Conservation (phyloP, 2,113 vertebrate species). For the Thamnophis sirtalis region DNA sequence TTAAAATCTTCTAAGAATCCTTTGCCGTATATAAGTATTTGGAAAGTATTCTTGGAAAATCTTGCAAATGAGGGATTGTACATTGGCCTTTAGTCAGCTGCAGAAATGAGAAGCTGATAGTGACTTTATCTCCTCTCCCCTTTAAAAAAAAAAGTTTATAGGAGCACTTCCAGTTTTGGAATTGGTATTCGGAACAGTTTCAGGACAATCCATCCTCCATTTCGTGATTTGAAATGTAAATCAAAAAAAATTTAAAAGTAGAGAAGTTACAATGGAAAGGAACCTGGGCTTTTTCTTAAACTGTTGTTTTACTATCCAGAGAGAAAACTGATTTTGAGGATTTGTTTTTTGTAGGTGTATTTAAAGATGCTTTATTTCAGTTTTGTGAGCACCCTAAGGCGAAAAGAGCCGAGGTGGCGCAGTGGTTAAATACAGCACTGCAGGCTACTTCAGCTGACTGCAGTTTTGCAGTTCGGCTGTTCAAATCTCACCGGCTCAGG, state of each 20-base stretch:
- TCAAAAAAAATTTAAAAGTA: neutral
- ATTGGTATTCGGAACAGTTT: neutral
- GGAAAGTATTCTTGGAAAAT: neutral
- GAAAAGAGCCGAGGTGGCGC: no score
- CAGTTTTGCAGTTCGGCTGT: no score
- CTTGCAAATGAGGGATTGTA: neutral
- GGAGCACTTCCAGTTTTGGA: neutral
- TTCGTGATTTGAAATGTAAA: no score
- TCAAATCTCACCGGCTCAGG: no score
- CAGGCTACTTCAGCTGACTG: no score
- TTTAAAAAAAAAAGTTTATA: neutral
- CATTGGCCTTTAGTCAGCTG: neutral
- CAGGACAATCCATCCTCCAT: neutral
- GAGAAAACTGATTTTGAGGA: constrained; percentile 10
- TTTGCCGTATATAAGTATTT: neutral
- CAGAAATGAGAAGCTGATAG: neutral
- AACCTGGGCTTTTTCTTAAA: neutral
- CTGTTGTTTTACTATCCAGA: neutral
- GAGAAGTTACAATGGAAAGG: neutral
- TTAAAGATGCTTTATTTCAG: neutral
- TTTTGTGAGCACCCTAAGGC: rapidly evolving
- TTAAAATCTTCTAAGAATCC: neutral
- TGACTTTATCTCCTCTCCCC: neutral
- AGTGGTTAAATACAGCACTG: no score
- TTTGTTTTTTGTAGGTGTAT: constrained; percentile 24